Evolutionary conservation across 2,888 invertebrate genomes (phyloP), one percentile per base, ranked within the genome.

Genomic region (Drosophila mettleri): DNA sequence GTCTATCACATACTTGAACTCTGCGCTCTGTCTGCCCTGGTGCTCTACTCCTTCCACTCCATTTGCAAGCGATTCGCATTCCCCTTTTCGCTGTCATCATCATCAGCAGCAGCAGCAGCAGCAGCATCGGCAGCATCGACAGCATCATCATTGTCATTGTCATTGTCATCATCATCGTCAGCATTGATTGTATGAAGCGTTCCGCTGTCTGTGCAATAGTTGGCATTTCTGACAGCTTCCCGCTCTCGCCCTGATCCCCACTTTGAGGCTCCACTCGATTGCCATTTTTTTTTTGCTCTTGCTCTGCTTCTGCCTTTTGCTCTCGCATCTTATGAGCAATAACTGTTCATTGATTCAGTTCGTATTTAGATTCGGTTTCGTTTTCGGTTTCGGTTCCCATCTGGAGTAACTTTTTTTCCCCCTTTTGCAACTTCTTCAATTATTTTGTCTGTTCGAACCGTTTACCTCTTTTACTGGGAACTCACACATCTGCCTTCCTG

Each of bases 101-200:
- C 59, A 77, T 51, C 64, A 72, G 49, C 69, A 57, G 69, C 57
- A 62, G 72, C 24, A 24, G 3, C n/a, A n/a, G n/a, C n/a, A n/a
- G n/a, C 69, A 58, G 63, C 60, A 64, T 78, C 61, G 72, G 16
- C 64, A 62, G 55, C 61, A 58, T 64, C 59, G 65, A 58, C 68
- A 73, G 65, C 24, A 5, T 14, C 41, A n/a, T 24, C 2, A 4
- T 24, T 22, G 22, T 48, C 70, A 69, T 51, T 68, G 57, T 74
- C 51, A 59, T 68, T 60, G 64, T 70, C 31, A 43, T 64, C 73
- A 75, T 79, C 63, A 72, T 64, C 59, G 60, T 63, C 55, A 62
- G 67, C 74, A 70, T 69, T 77, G 78, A 78, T 80, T 80, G 80
- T 80, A 59, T 52, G 62, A 68, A 72, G 54, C 66, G 52, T 46